Base-by-base conservation (phyloP, 2,888 invertebrate species). In the Heliconius ethilla region DNA sequence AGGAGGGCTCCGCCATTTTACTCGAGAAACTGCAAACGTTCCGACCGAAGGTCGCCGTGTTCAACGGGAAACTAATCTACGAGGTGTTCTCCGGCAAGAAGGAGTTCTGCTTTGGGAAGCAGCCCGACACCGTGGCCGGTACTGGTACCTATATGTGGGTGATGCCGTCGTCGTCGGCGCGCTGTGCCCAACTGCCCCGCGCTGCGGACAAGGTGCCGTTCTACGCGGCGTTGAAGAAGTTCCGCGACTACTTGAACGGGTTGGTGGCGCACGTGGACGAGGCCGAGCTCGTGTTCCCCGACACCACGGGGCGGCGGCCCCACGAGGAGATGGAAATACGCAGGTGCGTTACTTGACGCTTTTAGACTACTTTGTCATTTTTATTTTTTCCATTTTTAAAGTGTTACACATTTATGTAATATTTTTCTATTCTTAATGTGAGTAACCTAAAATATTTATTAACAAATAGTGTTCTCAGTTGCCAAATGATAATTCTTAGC, bases 191-290 rank as follows among this genome's bases (percentile, higher is more conserved):
- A 92, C 95, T 99, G 84, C 99, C 99, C n/a, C 96, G 99, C 84
- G 99, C 99, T 29, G 98, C 98, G 0, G 99, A 99, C 95, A 99
- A 99, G 95, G 98, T 99, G 80, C 99, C 99, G 82, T 99, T 99
- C 95, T 99, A 99, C 95, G 96, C 97, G 80, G 99, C 99, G 75
- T 95, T 99, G 70, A 99, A 98, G 92, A 98, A 98, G 93, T 98
- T 99, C 93, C 96, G 99, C 76, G 99, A 99, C 94, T 98, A 97
- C 93, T 95, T 99, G 78, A 98, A 98, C 91, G 99, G 99, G 4
- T 95, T 97, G 75, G 96, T 98, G 87, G 94, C 97, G 74, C 97
- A 97, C 88, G 95, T 98, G 81, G 98, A 98, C 88, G 98, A 98
- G 87, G 95, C 96, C 75, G 98, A 98, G 94, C 97, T 98, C 86